phyloP scores from a whole-genome alignment of 1,140 invertebrate genomes.

The Carposina sasakii region DNA sequence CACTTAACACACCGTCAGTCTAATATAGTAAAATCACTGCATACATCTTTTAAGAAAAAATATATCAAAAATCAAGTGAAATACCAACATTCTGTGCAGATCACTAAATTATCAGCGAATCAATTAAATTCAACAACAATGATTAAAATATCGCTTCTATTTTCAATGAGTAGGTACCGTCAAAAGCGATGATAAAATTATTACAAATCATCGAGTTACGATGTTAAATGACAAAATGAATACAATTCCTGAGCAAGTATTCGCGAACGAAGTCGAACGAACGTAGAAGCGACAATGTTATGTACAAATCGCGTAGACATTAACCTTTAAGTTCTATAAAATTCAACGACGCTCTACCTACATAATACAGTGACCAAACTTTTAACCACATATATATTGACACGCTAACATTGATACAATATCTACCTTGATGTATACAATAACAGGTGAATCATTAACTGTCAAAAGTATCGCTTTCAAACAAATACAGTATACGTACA shows the following conservation, averaged over 20 bases:
- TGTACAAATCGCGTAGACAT: slow-evolving; percentile 47
- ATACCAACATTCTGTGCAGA: slow-evolving; percentile 70
- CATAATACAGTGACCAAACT: slow-evolving; percentile 59
- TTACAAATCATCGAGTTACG: slow-evolving; percentile 32
- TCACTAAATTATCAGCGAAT: slow-evolving; percentile 63
- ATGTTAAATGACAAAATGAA: slow-evolving; percentile 60
- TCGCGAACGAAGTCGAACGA: slow-evolving; percentile 35
- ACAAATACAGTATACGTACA: slow-evolving; percentile 57
- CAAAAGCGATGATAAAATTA: slow-evolving; percentile 61
- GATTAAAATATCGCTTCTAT: slow-evolving; percentile 53
- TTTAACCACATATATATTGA: slow-evolving; percentile 61
- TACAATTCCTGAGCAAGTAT: slow-evolving; percentile 69
- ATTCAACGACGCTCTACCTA: slow-evolving; percentile 61
- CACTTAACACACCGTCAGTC: slow-evolving; percentile 57
- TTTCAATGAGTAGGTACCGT: slow-evolving; percentile 35
- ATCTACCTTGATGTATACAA: slow-evolving; percentile 67
- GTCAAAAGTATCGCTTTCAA: slow-evolving; percentile 58
- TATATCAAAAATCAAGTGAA: slow-evolving; percentile 71
- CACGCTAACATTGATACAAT: slow-evolving; percentile 67
- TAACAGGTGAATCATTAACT: slow-evolving; percentile 68
- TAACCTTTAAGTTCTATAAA: slow-evolving; percentile 55
- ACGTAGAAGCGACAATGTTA: slow-evolving; percentile 52
- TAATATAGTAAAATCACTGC: slow-evolving; percentile 61
- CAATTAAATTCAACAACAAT: slow-evolving; percentile 66
- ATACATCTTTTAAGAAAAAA: slow-evolving; percentile 62